Conservation (phyloP, 2,888 invertebrate genomes). For the Miltochrista miniata region DNA sequence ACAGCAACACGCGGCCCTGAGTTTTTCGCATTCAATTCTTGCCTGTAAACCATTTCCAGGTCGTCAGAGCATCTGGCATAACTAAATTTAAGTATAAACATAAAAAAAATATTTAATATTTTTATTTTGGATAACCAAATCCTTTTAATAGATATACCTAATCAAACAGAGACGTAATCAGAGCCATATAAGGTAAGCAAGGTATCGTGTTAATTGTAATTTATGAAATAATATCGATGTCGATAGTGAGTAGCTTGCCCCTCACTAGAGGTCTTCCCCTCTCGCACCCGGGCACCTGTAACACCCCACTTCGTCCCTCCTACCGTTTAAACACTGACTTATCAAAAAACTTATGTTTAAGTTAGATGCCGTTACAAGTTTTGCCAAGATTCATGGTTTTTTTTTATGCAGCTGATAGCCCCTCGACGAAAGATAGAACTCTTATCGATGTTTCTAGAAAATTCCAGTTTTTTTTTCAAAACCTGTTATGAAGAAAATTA, state of each 20-base stretch:
- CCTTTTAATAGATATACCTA: no score
- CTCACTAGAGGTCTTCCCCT: conserved; percentile 57
- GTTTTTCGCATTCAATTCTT: no score
- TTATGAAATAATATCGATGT: conserved; percentile 7
- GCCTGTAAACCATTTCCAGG: no score
- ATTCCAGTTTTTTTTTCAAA: conserved; percentile 34
- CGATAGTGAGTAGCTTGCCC: conserved; percentile 35
- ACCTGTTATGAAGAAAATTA: no score
- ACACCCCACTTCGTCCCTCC: conserved; percentile 67
- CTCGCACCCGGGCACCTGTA: conserved; percentile 75
- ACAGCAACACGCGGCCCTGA: no score
- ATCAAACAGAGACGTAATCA: no score
- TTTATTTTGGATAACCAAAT: no score
- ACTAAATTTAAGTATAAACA: no score
- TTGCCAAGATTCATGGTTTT: conserved; percentile 39
- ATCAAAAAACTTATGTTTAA: conserved; percentile 83
- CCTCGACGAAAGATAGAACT: conserved; percentile 30
- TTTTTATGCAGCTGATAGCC: conserved; percentile 33
- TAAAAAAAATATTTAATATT: no score
- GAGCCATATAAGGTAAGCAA: no score
- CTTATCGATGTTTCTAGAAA: conserved; percentile 37
- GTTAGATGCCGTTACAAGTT: conserved; percentile 74
- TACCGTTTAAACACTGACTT: conserved; percentile 81
- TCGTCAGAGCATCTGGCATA: no score
- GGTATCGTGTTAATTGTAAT: no score